These are phyloP conservation scores for Pseudorhombus dupliciocellatus DNA, from an alignment of 2,113 vertebrate species.

Conservation along the genomic window DNA sequence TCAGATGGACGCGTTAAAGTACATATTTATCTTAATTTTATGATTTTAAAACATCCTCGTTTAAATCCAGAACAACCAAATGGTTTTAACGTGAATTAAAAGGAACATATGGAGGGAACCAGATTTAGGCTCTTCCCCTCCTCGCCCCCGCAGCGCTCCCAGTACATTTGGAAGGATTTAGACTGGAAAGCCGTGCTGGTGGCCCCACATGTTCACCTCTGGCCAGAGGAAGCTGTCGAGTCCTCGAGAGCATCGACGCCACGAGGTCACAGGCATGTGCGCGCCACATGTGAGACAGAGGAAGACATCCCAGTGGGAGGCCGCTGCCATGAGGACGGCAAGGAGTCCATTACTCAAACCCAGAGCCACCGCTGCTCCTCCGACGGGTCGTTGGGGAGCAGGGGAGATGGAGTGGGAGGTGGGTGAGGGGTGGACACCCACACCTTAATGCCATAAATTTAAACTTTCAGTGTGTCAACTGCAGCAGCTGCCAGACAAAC, in stretches of 20 bases:
- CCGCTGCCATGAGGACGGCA: constrained; percentile 31
- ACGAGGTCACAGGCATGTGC: constrained; percentile 37
- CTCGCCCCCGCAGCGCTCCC: constrained; percentile 32
- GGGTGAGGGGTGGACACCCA: background rate
- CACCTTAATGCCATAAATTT: background rate
- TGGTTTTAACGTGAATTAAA: constrained; percentile 28
- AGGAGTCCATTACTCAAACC: constrained; percentile 33
- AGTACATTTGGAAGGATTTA: constrained; percentile 61
- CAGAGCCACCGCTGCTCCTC: background rate
- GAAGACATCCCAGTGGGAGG: constrained; percentile 35
- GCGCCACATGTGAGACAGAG: constrained; percentile 57
- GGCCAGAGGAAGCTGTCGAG: constrained; percentile 42
- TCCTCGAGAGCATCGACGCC: constrained; percentile 21
- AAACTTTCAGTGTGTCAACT: constrained; percentile 14
- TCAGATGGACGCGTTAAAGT: too few relatives aligned
- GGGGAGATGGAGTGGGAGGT: background rate
- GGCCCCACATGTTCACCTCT: constrained; percentile 48
- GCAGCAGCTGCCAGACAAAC: constrained; percentile 39
- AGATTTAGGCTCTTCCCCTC: constrained; percentile 23
- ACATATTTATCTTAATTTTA: background rate
- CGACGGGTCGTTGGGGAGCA: background rate
- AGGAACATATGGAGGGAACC: constrained; percentile 28
- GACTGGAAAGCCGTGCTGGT: constrained; percentile 15
- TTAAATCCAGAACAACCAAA: background rate
- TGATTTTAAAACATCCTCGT: background rate